These are phyloP conservation scores for Boleophthalmus pectinirostris DNA, from an alignment of 2,113 vertebrate species.

Conservation along the genomic window DNA sequence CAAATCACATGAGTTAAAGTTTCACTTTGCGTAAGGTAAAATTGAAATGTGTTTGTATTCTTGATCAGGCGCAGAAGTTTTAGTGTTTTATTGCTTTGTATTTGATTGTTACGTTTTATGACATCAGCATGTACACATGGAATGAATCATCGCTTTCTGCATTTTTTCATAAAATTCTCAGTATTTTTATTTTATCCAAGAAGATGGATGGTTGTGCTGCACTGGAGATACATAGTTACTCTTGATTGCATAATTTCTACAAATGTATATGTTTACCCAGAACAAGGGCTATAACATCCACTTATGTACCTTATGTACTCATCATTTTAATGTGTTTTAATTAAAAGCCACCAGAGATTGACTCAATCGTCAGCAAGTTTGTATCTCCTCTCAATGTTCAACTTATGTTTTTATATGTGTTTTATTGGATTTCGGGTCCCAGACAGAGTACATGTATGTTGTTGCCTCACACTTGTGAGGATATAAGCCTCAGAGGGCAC, in stretches of 20 bases:
- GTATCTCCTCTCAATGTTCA: neutral
- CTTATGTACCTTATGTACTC: conserved; percentile 21
- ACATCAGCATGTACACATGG: conserved; percentile 34
- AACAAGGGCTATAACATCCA: conserved; percentile 69
- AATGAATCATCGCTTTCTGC: neutral
- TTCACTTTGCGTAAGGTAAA: neutral
- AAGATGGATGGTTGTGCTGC: conserved; percentile 27
- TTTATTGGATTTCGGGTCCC: neutral
- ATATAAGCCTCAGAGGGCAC: neutral
- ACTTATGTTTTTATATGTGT: neutral
- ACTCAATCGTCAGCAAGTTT: neutral
- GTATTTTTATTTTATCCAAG: neutral
- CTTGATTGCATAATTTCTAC: conserved; percentile 43
- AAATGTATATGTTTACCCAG: conserved; percentile 57
- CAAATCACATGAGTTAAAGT: conserved; percentile 29
- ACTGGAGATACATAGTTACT: conserved; percentile 33
- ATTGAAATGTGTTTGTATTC: conserved; percentile 21
- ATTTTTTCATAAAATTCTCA: conserved; percentile 9
- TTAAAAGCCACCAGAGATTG: conserved; percentile 14
- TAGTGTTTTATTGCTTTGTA: conserved; percentile 3
- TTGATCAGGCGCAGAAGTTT: conserved; percentile 16
- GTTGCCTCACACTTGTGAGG: neutral
- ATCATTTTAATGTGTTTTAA: conserved; percentile 22
- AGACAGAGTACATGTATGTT: neutral
- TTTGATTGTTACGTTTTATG: conserved; percentile 33